Evolutionary conservation across 2,888 invertebrate genomes (phyloP).

Genomic region (Dasysyrphus albostriatus): DNA sequence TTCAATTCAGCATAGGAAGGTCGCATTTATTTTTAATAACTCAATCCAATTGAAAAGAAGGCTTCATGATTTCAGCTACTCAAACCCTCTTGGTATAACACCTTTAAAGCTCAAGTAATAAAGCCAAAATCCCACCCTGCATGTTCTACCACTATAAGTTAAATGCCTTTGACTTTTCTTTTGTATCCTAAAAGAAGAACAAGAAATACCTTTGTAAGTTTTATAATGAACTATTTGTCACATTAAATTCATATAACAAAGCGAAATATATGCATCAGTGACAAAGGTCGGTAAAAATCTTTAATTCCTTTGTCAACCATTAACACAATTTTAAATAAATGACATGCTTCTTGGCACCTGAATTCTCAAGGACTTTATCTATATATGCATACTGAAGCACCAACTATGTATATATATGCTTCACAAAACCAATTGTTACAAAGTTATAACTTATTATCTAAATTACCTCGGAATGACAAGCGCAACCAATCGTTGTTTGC

Average conservation of each 20-base stretch:
- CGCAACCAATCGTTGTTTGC: conserved; percentile 32
- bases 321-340: conserved; percentile 19
- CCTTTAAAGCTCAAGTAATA: background rate
- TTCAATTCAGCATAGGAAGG: too few species aligned
- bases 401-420: background rate
- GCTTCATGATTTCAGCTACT: background rate
- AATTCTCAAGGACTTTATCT: conserved; percentile 18
- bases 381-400: background rate
- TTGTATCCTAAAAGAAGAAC: conserved; percentile 1
- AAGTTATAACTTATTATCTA: conserved; percentile 67
- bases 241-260: background rate
- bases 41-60: too few species aligned
- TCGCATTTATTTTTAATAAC: too few species aligned
- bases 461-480: conserved; percentile 68
- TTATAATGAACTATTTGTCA: background rate
- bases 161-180: background rate
- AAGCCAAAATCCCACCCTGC: background rate
- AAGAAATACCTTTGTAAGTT: background rate
- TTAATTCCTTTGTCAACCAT: conserved; percentile 18
- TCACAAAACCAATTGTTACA: conserved; percentile 27
- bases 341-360: conserved; percentile 14
- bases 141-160: background rate
- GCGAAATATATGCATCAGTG: background rate
- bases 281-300: background rate
- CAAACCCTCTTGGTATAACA: background rate